phyloP scores from a whole-genome alignment of 2,113 vertebrate genomes.

The Progne subis region DNA sequence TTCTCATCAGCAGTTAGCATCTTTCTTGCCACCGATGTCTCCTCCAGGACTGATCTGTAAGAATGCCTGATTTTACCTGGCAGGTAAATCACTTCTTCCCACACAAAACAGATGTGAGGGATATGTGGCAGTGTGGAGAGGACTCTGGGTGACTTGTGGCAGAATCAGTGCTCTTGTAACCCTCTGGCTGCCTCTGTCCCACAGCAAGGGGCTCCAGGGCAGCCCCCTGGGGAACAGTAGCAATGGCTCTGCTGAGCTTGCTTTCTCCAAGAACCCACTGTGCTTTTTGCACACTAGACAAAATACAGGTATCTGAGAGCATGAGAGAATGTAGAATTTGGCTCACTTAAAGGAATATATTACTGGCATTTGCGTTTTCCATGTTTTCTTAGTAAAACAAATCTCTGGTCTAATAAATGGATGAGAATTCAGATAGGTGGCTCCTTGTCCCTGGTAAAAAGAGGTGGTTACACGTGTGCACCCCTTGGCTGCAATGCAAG shows the following conservation, averaged over 20 bases:
- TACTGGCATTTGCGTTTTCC: background rate
- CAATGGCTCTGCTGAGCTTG: background rate
- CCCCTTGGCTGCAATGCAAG: background rate
- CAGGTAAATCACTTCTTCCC: background rate
- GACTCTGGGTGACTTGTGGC: background rate
- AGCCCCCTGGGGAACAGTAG: background rate
- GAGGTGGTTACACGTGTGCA: background rate
- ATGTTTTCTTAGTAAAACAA: constrained; percentile 21
- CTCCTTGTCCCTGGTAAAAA: background rate
- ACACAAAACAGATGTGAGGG: fast-evolving
- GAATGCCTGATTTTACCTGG: background rate
- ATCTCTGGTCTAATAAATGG: background rate
- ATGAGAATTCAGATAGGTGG: background rate
- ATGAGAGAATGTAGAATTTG: background rate
- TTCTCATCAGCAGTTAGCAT: constrained; percentile 21
- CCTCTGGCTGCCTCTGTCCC: background rate
- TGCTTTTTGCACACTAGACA: background rate
- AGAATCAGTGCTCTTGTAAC: background rate
- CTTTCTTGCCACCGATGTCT: background rate
- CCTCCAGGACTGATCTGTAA: background rate
- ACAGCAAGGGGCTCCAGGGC: fast-evolving
- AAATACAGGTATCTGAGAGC: background rate
- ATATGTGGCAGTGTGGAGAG: fast-evolving
- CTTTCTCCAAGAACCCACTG: background rate
- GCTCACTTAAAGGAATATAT: constrained; percentile 1